Base-by-base conservation (phyloP, 2,797 vertebrate species). In the Acrocephalus scirpaceus region DNA sequence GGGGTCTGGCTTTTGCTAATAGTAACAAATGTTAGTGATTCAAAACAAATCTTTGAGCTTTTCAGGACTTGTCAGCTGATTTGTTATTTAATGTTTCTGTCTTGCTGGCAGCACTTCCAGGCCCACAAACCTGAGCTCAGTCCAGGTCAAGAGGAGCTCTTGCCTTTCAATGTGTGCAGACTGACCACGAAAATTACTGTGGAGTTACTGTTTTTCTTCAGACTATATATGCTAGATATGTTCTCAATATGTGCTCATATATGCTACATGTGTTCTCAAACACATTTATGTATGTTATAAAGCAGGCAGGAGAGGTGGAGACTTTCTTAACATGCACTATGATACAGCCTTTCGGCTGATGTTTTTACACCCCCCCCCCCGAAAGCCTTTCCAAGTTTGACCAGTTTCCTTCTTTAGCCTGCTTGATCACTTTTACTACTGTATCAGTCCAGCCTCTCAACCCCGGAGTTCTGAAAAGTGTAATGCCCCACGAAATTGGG, bases 171-270 rank as follows among this genome's bases (percentile, higher is more conserved):
- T 74, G 57, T 79, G 34, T 82, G 91, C 5, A 61, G 40, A 86
- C 56, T 84, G 86, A 92, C 58, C 45, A 51, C 81, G 75, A 87
- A 95, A 92, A 82, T 29, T 66, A 88, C 82, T 82, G 50, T 93
- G 78, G 36, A 87, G 88, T 79, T 93, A 76, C 17, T 96, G 69
- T 78, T 97, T 73, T 94, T 72, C 29, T 94, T 96, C 78, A 87
- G 64, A 57, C 73, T 34, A 66, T 83, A 40, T 85, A 67, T 26
- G 13, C 51, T 80, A 2, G 14, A 13, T 47, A 9, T 26, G 13
- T 62, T 88, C n/a, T n/a, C 32, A 73, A 8, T 34, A 57, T 34
- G 22, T 57, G 23, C 16, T 58, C 34, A 70, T 85, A 38, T 85
- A 67, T 27, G 10, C 50, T 83, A 1, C 12, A 18, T 50, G 11